Percentiles rank a stretch among this genome's conserved stretches.
phyloP scores from a whole-genome alignment of 2,113 vertebrate genomes.

The Tenrec ecaudatus region DNA sequence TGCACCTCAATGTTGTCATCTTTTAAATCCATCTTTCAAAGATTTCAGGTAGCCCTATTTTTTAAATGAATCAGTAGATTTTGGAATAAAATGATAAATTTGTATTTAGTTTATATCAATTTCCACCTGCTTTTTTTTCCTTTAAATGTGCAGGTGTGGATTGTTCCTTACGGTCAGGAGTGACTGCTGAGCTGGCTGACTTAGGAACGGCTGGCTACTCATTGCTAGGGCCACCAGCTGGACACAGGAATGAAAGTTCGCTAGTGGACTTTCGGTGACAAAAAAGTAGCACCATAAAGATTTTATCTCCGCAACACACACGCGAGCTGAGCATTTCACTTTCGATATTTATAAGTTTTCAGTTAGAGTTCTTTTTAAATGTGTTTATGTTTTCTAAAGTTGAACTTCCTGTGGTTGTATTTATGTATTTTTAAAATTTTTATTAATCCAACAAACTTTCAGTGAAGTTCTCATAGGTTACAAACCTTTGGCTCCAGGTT shows the following conservation, averaged over 20 bases:
- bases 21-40: background rate
- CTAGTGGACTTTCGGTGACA: conserved; percentile 31
- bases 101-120: conserved; percentile 70
- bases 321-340: background rate
- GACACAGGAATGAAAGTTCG: conserved; percentile 51
- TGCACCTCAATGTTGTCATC: background rate
- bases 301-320: too few relatives aligned
- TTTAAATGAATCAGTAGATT: background rate
- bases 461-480: conserved; percentile 29
- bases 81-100: conserved; percentile 57
- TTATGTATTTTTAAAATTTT: background rate
- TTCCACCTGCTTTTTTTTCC: conserved; percentile 59
- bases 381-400: conserved; percentile 13
- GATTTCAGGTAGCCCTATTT: conserved; percentile 36
- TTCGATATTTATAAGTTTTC: background rate
- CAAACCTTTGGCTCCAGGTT: background rate
- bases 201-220: conserved; percentile 67
- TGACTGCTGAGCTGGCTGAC: conserved; percentile 79
- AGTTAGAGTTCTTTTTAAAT: background rate
- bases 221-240: conserved; percentile 58
- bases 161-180: conserved; percentile 80
- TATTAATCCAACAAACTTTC: conserved; percentile 52
- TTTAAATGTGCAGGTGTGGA: conserved; percentile 61
- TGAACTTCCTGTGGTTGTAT: background rate
- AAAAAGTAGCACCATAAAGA: background rate